Evolutionary conservation across 1,140 invertebrate species (phyloP).

Genomic region (Drosophila asahinai): DNA sequence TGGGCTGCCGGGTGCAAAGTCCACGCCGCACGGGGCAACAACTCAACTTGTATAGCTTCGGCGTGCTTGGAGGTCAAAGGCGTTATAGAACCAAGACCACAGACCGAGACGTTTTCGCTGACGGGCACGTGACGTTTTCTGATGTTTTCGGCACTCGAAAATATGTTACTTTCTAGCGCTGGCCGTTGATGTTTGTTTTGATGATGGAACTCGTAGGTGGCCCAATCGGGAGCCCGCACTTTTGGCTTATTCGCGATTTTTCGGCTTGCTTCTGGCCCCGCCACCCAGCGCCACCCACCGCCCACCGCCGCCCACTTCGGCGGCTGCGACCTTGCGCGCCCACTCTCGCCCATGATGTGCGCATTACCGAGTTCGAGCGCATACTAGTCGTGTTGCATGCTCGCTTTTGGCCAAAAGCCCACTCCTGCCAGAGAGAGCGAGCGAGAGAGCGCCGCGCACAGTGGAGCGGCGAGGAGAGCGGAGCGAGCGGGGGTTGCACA

Average conservation of each 20-base stretch:
- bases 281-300: conserved; percentile 18
- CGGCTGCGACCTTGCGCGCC: conserved; percentile 64
- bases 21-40: conserved; percentile 26
- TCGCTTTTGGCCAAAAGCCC: conserved; percentile 53
- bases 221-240: conserved; percentile 49
- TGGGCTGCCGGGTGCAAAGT: conserved; percentile 31
- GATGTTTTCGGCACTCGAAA: conserved; percentile 33
- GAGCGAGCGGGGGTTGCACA: conserved; percentile 51
- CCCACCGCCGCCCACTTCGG: conserved; percentile 2
- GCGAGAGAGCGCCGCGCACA: conserved; percentile 13
- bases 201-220: conserved; percentile 4
- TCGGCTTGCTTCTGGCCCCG: neutral
- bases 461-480: neutral
- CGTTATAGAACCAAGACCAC: conserved; percentile 30
- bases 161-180: conserved; percentile 9
- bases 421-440: conserved; percentile 32
- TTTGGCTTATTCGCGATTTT: conserved; percentile 37
- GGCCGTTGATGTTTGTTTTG: conserved; percentile 19
- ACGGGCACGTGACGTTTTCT: conserved; percentile 36
- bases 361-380: conserved; percentile 82
- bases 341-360: conserved; percentile 81
- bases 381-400: conserved; percentile 82
- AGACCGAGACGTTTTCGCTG: conserved; percentile 23
- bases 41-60: conserved; percentile 47
- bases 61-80: conserved; percentile 35